These are phyloP conservation scores for Drosophila cardini DNA, from an alignment of 1,140 invertebrate species.

Conservation along the genomic window DNA sequence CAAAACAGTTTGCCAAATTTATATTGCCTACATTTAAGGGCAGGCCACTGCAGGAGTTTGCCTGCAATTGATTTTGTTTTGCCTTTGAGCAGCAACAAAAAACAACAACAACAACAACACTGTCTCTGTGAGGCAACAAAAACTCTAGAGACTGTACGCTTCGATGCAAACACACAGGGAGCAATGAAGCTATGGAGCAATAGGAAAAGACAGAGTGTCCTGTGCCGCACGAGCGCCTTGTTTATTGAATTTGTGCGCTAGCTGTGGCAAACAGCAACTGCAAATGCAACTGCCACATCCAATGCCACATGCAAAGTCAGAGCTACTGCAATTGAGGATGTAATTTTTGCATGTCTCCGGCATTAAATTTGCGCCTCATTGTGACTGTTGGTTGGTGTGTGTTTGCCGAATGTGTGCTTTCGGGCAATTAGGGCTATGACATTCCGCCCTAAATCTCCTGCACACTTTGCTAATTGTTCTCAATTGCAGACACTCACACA, in stretches of 20 bases:
- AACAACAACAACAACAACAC: constrained; percentile 34
- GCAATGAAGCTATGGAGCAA: constrained; percentile 11
- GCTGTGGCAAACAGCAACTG: constrained; percentile 21
- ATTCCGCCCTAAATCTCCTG: constrained; percentile 81
- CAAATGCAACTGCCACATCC: constrained; percentile 11
- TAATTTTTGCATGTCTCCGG: constrained; percentile 82
- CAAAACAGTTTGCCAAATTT: constrained; percentile 66
- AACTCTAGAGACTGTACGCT: constrained; percentile 47
- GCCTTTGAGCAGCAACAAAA: constrained; percentile 36
- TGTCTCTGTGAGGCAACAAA: constrained; percentile 46
- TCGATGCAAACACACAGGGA: constrained; percentile 44
- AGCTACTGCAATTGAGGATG: constrained; percentile 72
- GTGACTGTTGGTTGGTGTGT: constrained; percentile 5
- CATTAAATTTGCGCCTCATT: constrained; percentile 70
- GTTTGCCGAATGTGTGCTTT: constrained; percentile 32
- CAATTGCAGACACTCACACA: constrained; percentile 64
- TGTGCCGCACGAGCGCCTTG: constrained; percentile 70
- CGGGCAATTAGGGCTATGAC: constrained; percentile 78
- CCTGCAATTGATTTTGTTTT: constrained; percentile 77
- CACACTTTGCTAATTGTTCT: constrained; percentile 81
- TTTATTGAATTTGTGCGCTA: constrained; percentile 75
- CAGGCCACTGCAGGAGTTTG: constrained; percentile 15
- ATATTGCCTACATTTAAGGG: constrained; percentile 76
- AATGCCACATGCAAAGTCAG: not conserved
- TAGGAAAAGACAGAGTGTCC: constrained; percentile 35